Evolutionary conservation across 2,888 invertebrate species (phyloP).

Genomic region (Leptinotarsa juncta): DNA sequence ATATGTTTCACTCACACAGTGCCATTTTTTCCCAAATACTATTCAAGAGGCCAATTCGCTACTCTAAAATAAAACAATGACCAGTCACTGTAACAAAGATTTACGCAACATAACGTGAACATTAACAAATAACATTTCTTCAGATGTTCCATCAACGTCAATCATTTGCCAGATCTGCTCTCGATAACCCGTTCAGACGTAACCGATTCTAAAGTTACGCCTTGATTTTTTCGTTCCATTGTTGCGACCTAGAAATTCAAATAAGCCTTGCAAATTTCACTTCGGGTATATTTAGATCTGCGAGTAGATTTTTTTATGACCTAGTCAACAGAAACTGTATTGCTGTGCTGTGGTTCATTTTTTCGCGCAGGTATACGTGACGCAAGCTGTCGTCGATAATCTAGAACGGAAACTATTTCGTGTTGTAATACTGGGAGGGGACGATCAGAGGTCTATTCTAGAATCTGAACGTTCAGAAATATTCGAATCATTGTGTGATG

Average conservation of each 20-base stretch:
- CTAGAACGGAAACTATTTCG: no score
- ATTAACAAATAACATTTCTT: conserved; percentile 1
- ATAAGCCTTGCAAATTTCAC: conserved; percentile 42
- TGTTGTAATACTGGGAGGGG: no score
- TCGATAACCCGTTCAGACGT: background rate
- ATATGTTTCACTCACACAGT: no score
- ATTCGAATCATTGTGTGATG: no score
- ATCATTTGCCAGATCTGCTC: conserved; percentile 1
- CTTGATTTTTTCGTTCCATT: conserved; percentile 18
- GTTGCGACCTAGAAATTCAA: conserved; percentile 46
- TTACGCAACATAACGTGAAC: background rate
- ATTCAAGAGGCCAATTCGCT: no score
- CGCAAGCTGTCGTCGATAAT: background rate
- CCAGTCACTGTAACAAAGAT: background rate
- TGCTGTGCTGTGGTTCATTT: conserved; percentile 8
- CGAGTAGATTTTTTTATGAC: conserved; percentile 39
- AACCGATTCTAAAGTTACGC: conserved; percentile 7
- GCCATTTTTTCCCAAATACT: no score
- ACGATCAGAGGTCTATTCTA: no score
- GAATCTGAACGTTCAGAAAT: no score
- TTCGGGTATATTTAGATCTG: conserved; percentile 29
- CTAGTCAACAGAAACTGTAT: conserved; percentile 43
- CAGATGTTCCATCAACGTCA: conserved; percentile 16
- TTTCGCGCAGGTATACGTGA: background rate
- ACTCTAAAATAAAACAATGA: background rate